Conservation (phyloP, 2,113 vertebrate species). For the Plestiodon gilberti region DNA sequence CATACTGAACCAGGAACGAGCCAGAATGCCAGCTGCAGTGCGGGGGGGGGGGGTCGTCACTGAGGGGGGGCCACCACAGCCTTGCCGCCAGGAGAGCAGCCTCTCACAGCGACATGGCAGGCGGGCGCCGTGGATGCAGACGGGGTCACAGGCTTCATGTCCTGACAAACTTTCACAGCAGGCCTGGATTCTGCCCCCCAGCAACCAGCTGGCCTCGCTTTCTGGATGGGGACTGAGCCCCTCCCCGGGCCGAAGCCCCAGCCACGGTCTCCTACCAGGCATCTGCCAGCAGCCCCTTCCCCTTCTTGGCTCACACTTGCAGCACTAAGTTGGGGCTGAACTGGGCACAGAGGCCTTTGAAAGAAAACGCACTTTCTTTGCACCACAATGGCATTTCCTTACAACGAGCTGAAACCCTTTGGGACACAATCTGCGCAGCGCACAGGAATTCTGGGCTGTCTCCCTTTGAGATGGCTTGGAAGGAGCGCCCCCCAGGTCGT, state of each 20-base stretch:
- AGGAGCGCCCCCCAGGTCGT: not conserved
- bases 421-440: not conserved
- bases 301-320: not conserved
- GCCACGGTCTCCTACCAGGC: not conserved
- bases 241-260: not conserved
- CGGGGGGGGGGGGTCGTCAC: not conserved
- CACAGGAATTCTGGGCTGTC: not conserved
- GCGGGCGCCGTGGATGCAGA: too few relatives aligned
- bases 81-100: not conserved
- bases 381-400: not conserved
- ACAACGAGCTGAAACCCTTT: not conserved
- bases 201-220: not conserved
- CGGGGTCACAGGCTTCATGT: too few relatives aligned
- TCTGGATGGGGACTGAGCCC: too few relatives aligned
- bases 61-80: not conserved
- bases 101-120: too few relatives aligned
- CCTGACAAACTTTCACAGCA: too few relatives aligned
- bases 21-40: not conserved
- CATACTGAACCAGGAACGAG: not conserved
- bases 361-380: not conserved
- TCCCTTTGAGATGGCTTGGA: not conserved
- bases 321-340: not conserved
- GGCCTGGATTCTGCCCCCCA: not conserved
- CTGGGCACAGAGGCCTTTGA: not conserved
- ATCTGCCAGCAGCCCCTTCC: not conserved